Base-by-base conservation (phyloP, 1,140 invertebrate species). In the Lepidostoma basale region DNA sequence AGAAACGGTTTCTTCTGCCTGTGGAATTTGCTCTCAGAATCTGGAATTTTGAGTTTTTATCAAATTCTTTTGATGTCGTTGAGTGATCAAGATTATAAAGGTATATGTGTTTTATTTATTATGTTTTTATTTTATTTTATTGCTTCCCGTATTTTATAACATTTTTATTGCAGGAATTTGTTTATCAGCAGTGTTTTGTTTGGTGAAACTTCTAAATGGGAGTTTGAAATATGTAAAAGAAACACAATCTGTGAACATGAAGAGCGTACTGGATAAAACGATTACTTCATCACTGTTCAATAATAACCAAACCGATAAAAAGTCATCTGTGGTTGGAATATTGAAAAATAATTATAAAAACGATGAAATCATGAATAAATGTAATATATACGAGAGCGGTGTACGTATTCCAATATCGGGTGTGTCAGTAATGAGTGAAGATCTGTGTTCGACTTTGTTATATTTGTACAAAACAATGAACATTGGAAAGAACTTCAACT, bases 181-280 rank as follows among this genome's bases (percentile, higher is more conserved):
- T 65, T 36, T 47, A 12, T 45, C 70, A 30, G 44, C 67, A 30
- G 22, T 69, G 0, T 72, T 60, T 39, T 68, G 67, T 42, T 44
- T 72, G 18, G 66, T 68, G 26, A 68, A 60, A 44, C 18, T 72
- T 1, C 22, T 72, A 5, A 68, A 52, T 54, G 44, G 49, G n/a
- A 25, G 36, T 45, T 3, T 59, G 14, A 10, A 12, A 22, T 59
- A 59, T 40, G 3, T 18, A 4, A 6, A 59, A 20, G 30, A 40
- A n/a, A 59, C 20, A 39, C 36, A 59, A 39, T 59, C 54, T 0
- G 28, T 65, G 2, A 36, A 49, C 54, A 52, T 72, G 42, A 52
- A 58, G 26, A 54, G n/a, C 14, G 18, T 71, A n/a, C 56, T 71
- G 0, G 69, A 71, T 59, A 33, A 60, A 63, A 67, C 62, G 2